phyloP scores from a whole-genome alignment of 2,888 invertebrate genomes.

The Hyalella azteca region DNA sequence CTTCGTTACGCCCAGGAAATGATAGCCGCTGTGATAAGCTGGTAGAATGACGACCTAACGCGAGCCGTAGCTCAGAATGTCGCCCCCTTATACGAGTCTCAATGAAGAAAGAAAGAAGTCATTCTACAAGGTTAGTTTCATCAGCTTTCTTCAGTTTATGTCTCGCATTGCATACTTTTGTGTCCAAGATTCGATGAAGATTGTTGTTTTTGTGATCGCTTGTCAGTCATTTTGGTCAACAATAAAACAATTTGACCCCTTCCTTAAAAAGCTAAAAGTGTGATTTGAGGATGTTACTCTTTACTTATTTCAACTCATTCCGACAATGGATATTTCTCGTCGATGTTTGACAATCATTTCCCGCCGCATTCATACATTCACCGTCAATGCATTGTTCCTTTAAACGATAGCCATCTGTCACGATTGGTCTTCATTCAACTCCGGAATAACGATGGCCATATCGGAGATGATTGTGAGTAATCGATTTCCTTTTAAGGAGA shows the following conservation, averaged over 20 bases:
- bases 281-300: no score
- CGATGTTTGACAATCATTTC: no score
- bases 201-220: no score
- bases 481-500: no score
- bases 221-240: not conserved
- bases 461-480: no score
- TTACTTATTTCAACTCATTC: no score
- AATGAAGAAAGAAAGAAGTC: not conserved
- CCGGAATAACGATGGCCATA: not conserved
- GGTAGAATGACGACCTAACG: not conserved
- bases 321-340: no score
- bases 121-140: not conserved
- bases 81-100: not conserved
- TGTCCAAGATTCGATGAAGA: no score
- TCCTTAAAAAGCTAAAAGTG: no score
- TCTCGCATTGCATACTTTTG: no score
- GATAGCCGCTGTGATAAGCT: conserved; percentile 19
- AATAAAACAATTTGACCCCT: no score
- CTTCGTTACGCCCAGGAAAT: conserved; percentile 26
- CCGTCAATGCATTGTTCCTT: not conserved
- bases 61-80: not conserved
- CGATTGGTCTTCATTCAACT: not conserved
- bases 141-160: not conserved
- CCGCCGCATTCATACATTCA: no score
- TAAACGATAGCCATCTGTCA: not conserved